A percentile compares a stretch with the other conserved stretches of the same genome.
These are phyloP conservation scores for Lymantria monacha DNA, from an alignment of 2,888 invertebrate genomes.

Conservation along the genomic window DNA sequence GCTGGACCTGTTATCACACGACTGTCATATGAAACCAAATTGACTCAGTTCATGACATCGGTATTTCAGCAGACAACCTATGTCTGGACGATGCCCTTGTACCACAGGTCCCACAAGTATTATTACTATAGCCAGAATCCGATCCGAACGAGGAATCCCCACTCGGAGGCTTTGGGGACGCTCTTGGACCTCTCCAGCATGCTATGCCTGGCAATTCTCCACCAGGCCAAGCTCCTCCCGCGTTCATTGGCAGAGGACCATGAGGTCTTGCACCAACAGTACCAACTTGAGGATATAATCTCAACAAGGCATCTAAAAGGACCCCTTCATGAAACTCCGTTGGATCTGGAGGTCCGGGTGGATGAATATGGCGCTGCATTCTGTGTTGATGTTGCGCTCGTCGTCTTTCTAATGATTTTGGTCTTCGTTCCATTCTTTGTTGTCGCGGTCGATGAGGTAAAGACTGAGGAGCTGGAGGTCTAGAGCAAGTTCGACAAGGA, in stretches of 20 bases:
- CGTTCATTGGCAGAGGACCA: conserved; percentile 70
- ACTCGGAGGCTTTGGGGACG: conserved; percentile 84
- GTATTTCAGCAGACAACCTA: conserved; percentile 74
- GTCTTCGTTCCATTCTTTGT: conserved; percentile 82
- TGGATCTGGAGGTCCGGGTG: conserved; percentile 87
- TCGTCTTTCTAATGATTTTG: conserved; percentile 79
- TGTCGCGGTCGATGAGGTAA: conserved; percentile 83
- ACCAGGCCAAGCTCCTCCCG: conserved; percentile 87
- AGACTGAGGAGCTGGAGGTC: conserved; percentile 73
- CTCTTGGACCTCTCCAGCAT: conserved; percentile 80
- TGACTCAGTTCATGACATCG: conserved; percentile 70
- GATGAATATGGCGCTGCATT: conserved; percentile 81
- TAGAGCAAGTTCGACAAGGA: conserved; percentile 75
- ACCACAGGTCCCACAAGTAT: conserved; percentile 87
- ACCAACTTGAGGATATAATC: conserved; percentile 87
- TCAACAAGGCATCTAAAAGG: conserved; percentile 87
- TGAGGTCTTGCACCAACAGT: conserved; percentile 83
- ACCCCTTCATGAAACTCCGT: conserved; percentile 92
- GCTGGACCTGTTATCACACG: conserved; percentile 47
- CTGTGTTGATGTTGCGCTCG: conserved; percentile 71
- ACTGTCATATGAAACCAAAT: conserved; percentile 39
- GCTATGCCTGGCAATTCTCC: conserved; percentile 83
- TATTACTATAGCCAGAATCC: conserved; percentile 93
- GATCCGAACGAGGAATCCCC: conserved; percentile 91
- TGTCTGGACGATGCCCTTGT: conserved; percentile 81